Evolutionary conservation across 2,113 vertebrate species (phyloP), one percentile per base, ranked within the genome.

Genomic region (Lasiurus cinereus): DNA sequence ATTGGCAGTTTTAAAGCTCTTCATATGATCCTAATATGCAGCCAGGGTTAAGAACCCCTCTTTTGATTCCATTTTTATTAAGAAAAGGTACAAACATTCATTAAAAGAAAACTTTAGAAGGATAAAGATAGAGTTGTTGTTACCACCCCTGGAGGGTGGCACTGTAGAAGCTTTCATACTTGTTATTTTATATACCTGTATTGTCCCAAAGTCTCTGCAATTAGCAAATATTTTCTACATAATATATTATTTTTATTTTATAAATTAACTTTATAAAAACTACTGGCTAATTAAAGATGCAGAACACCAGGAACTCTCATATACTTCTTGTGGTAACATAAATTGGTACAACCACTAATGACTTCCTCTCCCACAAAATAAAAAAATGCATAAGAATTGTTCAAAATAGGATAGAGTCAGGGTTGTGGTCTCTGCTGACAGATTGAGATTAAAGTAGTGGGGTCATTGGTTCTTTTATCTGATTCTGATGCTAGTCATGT

Each of bases 241-340:
- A 83, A 73, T 54, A 85, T 22, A 54, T 59, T 62, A 56, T 50
- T 46, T 93, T 92, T 77, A 93, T 70, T 67, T 83, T 46, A 79
- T 73, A 83, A 62, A 91, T 5, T 86, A 31, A 82, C 52, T 56
- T 91, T 0, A 36, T 52, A 90, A 92, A 59, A 29, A 6, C 9
- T 31, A 76, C 67, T 27, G 6, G 46, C n/a, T 67, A 39, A 29
- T 78, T 78, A 66, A 94, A 31, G 39, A 79, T 14, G 10, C 4
- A 59, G 62, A 80, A 84, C 12, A 80, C 64, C 1, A 12, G 56
- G 31, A 78, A 73, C 19, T 69, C 27, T 83, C 15, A 48, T 27
- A 31, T 2, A 50, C 8, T 52, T 79, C 59, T 31, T 39, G 9
- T 22, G 29, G 24, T 29, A 83, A 76, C 43, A 56, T 24, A 78